Evolutionary conservation across 2,888 invertebrate genomes (phyloP), one percentile per base, ranked within the genome.

Genomic region (Eilema caniola): DNA sequence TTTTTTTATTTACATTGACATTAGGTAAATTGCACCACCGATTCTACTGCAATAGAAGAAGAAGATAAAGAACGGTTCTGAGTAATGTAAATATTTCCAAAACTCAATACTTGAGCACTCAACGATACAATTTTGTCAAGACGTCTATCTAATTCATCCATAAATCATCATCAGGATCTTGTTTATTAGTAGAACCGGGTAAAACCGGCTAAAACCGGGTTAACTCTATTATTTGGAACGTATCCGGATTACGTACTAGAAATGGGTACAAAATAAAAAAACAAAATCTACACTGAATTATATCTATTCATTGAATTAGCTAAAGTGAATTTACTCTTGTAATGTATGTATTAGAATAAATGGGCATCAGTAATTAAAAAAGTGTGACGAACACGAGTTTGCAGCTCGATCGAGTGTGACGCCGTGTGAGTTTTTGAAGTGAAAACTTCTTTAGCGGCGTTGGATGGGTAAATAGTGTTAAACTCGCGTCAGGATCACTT

Each of bases 101-200:
- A 4, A 33, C 33, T 24, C 0, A 47, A 31, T 62, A 28, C 23
- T 62, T 77, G 67, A 66, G 60, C 3, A 0, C 63, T 56, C 59
- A 59, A 11, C 69, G 61, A 73, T 80, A 76, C 74, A 12, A 25
- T 68, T n/a, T 56, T 53, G 31, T 25, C 47, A 47, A 24, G 74
- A 71, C 77, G 62, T 74, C 68, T 41, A 69, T 37, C 62, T 61
- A 67, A 69, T 73, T 77, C 37, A 56, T 67, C 23, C 62, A 71
- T 79, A 77, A 73, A 75, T 79, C 77, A 79, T 71, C 72, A 75
- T 75, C 71, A 47, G 71, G 71, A 73, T 69, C 69, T 72, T 75
- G 80, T 77, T 79, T 75, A 67, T 74, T 67, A 56, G 47, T 47
- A 25, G 56, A 65, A 66, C 61, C 56, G 53, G 61, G 53, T 24